phyloP scores from a whole-genome alignment of 2,113 vertebrate genomes.

The Stegastes partitus region DNA sequence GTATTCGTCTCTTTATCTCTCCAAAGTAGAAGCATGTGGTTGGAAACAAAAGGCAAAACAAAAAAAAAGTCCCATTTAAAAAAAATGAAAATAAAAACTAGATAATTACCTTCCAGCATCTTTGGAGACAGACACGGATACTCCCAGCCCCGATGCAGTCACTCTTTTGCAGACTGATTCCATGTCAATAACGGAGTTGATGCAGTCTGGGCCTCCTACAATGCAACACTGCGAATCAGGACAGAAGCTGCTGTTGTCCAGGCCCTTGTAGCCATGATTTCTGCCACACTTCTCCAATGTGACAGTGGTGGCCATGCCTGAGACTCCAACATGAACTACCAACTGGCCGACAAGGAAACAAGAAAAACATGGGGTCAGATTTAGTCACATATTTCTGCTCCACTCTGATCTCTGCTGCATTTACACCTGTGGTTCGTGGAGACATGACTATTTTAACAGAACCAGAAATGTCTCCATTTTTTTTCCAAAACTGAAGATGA shows the following conservation, averaged over 20 bases:
- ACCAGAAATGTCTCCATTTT: too few relatives aligned
- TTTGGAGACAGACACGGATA: conserved; percentile 92
- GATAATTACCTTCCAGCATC: conserved; percentile 92
- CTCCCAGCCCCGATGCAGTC: conserved; percentile 86
- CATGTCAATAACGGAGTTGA: conserved; percentile 95
- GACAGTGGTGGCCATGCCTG: conserved; percentile 93
- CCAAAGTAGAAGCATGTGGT: not conserved
- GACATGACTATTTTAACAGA: too few relatives aligned
- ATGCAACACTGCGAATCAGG: conserved; percentile 93
- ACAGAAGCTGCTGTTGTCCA: conserved; percentile 94
- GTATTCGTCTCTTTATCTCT: not conserved
- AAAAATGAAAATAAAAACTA: not conserved
- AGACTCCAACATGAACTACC: conserved; percentile 96
- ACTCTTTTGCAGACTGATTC: conserved; percentile 90
- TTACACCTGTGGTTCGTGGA: not conserved
- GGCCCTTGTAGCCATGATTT: conserved; percentile 92
- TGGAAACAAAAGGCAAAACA: not conserved
- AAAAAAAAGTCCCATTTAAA: not conserved
- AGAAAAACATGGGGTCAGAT: conserved; percentile 13
- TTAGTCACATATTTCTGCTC: not conserved
- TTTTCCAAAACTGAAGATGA: too few relatives aligned
- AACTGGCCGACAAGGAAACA: conserved; percentile 81
- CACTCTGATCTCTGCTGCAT: too few relatives aligned
- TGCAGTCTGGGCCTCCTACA: conserved; percentile 92
- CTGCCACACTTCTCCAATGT: conserved; percentile 96